Conservation (phyloP, 2,113 vertebrate genomes). For the Notothenia coriiceps region DNA sequence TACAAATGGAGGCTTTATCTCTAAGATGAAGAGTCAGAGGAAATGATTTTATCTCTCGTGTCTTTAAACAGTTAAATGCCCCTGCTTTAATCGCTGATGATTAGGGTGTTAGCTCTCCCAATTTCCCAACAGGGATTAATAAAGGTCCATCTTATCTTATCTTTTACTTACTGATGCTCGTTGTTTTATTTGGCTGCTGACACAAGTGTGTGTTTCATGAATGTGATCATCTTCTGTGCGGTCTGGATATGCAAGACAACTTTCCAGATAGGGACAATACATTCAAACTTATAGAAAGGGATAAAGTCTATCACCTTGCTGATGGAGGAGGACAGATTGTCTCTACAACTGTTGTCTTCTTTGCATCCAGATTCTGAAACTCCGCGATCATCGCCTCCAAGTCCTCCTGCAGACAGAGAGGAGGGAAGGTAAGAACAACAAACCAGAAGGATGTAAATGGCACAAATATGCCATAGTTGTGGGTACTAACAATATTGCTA, state of each 20-base stretch:
- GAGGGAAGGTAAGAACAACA: background rate
- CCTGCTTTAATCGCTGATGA: background rate
- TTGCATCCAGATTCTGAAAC: conserved; percentile 93
- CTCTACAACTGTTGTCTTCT: conserved; percentile 91
- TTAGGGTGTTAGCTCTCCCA: no score
- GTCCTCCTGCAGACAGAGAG: conserved; percentile 87
- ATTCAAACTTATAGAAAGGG: background rate
- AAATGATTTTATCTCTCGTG: no score
- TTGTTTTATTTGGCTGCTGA: no score
- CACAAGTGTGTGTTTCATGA: background rate
- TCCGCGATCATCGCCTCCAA: conserved; percentile 94
- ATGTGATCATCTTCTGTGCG: background rate
- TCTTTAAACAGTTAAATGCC: no score
- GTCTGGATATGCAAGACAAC: no score
- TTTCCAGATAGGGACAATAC: no score
- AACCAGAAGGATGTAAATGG: background rate
- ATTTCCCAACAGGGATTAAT: no score
- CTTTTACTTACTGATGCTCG: no score
- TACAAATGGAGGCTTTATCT: no score
- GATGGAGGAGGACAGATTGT: conserved; percentile 88
- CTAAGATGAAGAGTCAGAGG: no score
- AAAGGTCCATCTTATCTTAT: no score
- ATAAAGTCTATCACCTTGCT: conserved; percentile 82
- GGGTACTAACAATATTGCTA: background rate
- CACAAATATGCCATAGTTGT: background rate